A percentile compares a stretch with the other conserved stretches of the same genome.
These are phyloP conservation scores for Phrynocephalus versicolor DNA, from an alignment of 2,113 vertebrate genomes.

Conservation along the genomic window DNA sequence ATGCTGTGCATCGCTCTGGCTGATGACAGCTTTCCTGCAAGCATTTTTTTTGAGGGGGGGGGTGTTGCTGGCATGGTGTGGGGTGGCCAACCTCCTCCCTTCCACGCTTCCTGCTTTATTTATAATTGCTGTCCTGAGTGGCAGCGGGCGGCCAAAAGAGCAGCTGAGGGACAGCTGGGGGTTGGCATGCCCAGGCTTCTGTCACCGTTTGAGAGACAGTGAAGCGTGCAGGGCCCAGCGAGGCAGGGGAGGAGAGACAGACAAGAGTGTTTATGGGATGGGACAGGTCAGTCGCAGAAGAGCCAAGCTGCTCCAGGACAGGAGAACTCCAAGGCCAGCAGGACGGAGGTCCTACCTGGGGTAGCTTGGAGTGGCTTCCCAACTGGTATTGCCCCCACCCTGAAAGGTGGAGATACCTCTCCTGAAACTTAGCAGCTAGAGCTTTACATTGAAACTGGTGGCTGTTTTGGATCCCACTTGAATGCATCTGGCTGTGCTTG, in stretches of 20 bases:
- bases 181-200: constrained; percentile 13
- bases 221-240: neutral
- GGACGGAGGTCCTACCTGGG: no score
- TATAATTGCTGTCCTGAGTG: constrained; percentile 31
- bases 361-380: no score
- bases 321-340: no score
- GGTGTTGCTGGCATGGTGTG: neutral
- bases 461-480: no score
- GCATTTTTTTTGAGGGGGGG: no score
- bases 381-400: neutral
- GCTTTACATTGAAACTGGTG: no score
- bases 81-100: neutral
- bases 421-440: no score
- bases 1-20: neutral
- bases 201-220: neutral
- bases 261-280: neutral
- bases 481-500: no score
- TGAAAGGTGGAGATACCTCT: neutral
- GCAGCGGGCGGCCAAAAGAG: constrained; percentile 9
- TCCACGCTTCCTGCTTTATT: constrained; percentile 13
- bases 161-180: constrained; percentile 33
- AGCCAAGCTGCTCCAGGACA: no score
- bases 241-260: neutral
- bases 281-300: no score
- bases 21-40: constrained; percentile 18